Conservation (phyloP, 2,888 invertebrate species). For the Laspeyria flexula region DNA sequence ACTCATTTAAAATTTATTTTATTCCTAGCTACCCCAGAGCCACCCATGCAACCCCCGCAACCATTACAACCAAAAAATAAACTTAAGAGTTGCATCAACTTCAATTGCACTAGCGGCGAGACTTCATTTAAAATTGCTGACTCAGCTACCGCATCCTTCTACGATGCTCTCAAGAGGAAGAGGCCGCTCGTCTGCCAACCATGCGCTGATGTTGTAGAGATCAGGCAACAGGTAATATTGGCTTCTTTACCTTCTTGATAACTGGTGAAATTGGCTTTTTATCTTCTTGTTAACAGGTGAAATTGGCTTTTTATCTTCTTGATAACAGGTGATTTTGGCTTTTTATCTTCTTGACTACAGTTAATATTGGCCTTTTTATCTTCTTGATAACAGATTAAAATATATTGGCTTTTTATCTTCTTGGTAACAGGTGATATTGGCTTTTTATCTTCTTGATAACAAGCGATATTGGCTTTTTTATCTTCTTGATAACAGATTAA, state of each 20-base stretch:
- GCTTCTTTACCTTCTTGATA: neutral
- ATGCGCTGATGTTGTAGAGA: conserved; percentile 38
- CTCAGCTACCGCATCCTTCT: conserved; percentile 69
- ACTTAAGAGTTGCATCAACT: conserved; percentile 81
- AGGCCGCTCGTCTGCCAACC: conserved; percentile 50
- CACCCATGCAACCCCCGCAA: too few relatives aligned
- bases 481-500: neutral
- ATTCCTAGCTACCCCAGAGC: too few relatives aligned
- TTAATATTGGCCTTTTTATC: neutral
- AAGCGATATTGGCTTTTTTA: neutral
- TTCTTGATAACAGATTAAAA: too few relatives aligned
- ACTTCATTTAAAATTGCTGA: conserved; percentile 61
- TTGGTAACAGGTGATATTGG: neutral
- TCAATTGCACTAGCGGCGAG: conserved; percentile 72
- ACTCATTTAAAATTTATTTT: too few relatives aligned
- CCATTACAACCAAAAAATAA: too few relatives aligned
- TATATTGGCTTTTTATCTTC: too few relatives aligned
- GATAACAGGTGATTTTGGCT: neutral
- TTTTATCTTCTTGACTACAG: neutral
- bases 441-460: neutral
- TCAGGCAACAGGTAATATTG: conserved; percentile 6
- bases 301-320: neutral
- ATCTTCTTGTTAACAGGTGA: neutral
- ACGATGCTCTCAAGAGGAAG: conserved; percentile 59
- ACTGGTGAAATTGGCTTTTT: neutral